Evolutionary conservation across 2,888 invertebrate species (phyloP), one percentile per base, ranked within the genome.

Genomic region (Hypercompe scribonia): DNA sequence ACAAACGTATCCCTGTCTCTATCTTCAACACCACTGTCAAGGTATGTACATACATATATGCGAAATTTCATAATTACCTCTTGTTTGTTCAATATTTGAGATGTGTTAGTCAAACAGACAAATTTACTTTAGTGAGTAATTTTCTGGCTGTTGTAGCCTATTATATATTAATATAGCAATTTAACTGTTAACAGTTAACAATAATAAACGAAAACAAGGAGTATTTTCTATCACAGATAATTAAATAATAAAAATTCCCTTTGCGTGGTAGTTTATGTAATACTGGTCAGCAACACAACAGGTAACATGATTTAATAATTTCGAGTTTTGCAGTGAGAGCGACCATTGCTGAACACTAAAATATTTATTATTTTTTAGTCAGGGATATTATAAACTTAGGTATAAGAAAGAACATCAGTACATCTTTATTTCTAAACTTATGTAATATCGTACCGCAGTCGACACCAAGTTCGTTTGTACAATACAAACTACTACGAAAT

Each of bases 221-320:
- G 4, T 31, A 31, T 10, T 33, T 21, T 21, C 18, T 31, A 63
- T 33, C 5, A 31, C 5, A 33, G 21, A 3, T 50, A 67, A 67
- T 50, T 31, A 21, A 24, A 46, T 46, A 31, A 46, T 2, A 33
- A 31, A 67, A 33, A 50, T 67, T 50, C 50, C 15, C 31, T 50
- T 68, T 54, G 24, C 33, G 24, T 34, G 31, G 39, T 66, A 31
- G 31, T 42, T 28, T 10, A 13, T 28, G 3, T 28, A 13, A 28
- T 13, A 58, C 28, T 58, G 15, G 61, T 31, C 4, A 31, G 61
- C 15, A 13, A 18, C 28, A 61, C 28, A 31, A 61, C 3, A 28
- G 8, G n/a, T 58, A 28, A 31, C 61, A 61, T 61, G 61, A 18
- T 61, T 61, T 46, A 66, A 46, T 66, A 46, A 66, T 46, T 31